phyloP scores from a whole-genome alignment of 2,888 invertebrate genomes.

The Parascotia fuliginaria region DNA sequence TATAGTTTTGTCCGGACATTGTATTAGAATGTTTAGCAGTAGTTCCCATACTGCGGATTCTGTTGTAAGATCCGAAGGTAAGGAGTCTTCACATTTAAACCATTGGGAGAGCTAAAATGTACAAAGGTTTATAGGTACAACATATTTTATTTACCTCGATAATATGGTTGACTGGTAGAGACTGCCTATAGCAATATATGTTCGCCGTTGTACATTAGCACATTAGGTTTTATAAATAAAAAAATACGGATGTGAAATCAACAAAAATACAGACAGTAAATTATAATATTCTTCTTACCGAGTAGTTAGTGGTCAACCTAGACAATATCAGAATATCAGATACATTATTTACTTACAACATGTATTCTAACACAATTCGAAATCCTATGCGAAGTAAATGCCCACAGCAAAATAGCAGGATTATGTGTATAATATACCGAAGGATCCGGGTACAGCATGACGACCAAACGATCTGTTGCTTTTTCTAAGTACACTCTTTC shows the following conservation, averaged over 20 bases:
- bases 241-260: no score
- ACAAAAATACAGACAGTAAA: not conserved
- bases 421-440: constrained; percentile 72
- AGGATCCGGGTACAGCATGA: constrained; percentile 66
- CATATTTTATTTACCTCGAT: no score
- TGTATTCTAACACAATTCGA: constrained; percentile 57
- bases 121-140: not conserved
- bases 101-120: constrained; percentile 69
- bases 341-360: constrained; percentile 61
- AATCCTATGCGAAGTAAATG: constrained; percentile 72
- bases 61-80: constrained; percentile 67
- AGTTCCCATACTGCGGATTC: constrained; percentile 70
- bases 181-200: no score
- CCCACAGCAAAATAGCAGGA: constrained; percentile 74
- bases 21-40: constrained; percentile 65
- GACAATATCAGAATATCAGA: no score
- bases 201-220: no score
- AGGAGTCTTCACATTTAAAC: constrained; percentile 66
- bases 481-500: constrained; percentile 72
- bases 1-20: constrained; percentile 50
- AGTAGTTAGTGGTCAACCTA: no score
- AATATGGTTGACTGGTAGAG: no score
- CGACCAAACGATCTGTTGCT: constrained; percentile 66
- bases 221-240: no score
- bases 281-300: no score